Conservation (phyloP, 2,113 vertebrate genomes). For the Gambusia affinis region DNA sequence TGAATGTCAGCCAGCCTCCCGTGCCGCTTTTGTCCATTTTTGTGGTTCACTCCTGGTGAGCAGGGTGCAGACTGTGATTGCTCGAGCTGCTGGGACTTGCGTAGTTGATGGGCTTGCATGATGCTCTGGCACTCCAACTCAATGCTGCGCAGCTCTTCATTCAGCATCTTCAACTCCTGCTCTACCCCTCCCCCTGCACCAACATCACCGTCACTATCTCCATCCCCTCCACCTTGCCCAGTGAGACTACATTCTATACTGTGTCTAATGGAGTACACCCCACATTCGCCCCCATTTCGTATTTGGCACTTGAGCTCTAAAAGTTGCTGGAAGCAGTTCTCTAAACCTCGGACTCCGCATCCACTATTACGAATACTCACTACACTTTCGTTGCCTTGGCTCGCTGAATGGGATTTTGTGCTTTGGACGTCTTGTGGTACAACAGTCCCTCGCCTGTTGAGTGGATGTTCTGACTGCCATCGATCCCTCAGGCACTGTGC, state of each 20-base stretch:
- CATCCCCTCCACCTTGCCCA: conserved; percentile 77
- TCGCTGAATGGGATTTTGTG: conserved; percentile 69
- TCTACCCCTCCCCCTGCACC: conserved; percentile 78
- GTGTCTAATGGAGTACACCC: conserved; percentile 90
- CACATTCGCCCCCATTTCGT: conserved; percentile 87
- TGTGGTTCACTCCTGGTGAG: conserved; percentile 55
- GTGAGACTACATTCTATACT: conserved; percentile 88
- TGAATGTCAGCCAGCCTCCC: conserved; percentile 88
- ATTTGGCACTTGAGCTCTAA: conserved; percentile 96
- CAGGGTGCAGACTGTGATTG: conserved; percentile 8
- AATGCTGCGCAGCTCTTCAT: conserved; percentile 93
- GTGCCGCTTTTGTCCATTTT: conserved; percentile 62
- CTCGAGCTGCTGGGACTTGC: conserved; percentile 72
- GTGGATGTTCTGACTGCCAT: conserved; percentile 72
- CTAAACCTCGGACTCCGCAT: conserved; percentile 67
- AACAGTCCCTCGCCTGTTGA: conserved; percentile 51
- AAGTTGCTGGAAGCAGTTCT: conserved; percentile 88
- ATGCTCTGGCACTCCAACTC: conserved; percentile 96
- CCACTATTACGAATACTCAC: conserved; percentile 55
- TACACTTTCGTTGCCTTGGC: conserved; percentile 63
- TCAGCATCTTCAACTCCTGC: conserved; percentile 91
- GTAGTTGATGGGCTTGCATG: conserved; percentile 91
- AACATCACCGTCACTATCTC: conserved; percentile 24
- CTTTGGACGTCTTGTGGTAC: conserved; percentile 67
- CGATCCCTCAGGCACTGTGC: conserved; percentile 75